Conservation (phyloP, 2,113 vertebrate genomes). For the Athene cunicularia region DNA sequence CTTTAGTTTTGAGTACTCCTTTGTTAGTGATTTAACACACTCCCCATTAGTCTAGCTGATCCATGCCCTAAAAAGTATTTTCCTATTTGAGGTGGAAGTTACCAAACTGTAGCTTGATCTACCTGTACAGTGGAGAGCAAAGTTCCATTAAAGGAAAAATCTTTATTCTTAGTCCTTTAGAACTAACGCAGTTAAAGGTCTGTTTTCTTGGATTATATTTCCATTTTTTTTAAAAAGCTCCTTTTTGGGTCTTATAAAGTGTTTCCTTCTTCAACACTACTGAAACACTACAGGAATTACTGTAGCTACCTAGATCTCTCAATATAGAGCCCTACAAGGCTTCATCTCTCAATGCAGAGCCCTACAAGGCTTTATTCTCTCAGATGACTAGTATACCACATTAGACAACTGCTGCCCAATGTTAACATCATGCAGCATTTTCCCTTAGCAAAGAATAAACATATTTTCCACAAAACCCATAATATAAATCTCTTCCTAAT, state of each 20-base stretch:
- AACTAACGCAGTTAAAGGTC: neutral
- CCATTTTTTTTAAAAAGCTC: neutral
- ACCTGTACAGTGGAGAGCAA: neutral
- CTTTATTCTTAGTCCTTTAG: neutral
- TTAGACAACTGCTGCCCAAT: neutral
- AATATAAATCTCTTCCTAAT: neutral
- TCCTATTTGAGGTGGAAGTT: neutral
- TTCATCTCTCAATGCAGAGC: neutral
- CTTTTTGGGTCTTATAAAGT: neutral
- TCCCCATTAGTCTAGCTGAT: neutral
- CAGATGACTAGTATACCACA: neutral
- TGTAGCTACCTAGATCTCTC: neutral
- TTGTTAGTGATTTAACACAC: neutral
- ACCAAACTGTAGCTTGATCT: neutral
- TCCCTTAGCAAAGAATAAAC: neutral
- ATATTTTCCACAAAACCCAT: neutral
- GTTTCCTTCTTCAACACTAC: neutral
- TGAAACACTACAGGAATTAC: neutral
- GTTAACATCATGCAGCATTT: neutral
- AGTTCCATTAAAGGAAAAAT: neutral
- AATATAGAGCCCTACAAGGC: neutral
- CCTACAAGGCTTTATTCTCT: neutral
- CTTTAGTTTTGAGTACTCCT: neutral
- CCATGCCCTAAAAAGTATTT: neutral
- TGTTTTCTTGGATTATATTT: neutral